A percentile compares a stretch with the other conserved stretches of the same genome.
Evolutionary conservation across 2,113 vertebrate genomes (phyloP).

Genomic region (Stercorarius parasiticus): DNA sequence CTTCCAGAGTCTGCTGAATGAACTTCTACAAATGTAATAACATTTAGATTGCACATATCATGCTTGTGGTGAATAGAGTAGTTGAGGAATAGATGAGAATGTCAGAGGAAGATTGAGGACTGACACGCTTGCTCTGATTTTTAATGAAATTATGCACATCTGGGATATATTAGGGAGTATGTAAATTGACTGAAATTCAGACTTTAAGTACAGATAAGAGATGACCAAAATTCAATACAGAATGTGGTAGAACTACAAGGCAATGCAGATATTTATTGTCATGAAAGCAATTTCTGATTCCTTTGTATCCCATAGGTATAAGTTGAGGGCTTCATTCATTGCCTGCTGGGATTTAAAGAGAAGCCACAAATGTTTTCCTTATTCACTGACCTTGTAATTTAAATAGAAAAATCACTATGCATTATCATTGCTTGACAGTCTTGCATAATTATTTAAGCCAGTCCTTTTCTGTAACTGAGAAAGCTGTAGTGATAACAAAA

Average conservation of each 20-base stretch:
- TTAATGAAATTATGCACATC: background rate
- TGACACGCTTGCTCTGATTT: background rate
- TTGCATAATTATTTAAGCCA: constrained; percentile 3
- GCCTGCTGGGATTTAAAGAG: constrained; percentile 24
- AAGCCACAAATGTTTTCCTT: background rate
- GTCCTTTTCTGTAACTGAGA: background rate
- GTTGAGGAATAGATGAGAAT: background rate
- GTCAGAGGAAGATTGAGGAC: background rate
- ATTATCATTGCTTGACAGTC: background rate
- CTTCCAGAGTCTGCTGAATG: background rate
- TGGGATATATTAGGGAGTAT: background rate
- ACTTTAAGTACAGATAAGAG: background rate
- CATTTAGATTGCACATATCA: background rate
- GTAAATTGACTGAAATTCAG: background rate
- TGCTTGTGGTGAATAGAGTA: background rate
- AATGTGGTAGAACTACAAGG: background rate
- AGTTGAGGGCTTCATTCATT: background rate
- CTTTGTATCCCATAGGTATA: background rate
- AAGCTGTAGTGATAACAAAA: background rate
- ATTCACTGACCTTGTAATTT: background rate
- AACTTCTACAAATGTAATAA: background rate
- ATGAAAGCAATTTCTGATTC: constrained; percentile 13
- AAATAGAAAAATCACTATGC: background rate
- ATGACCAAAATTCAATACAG: background rate
- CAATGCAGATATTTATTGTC: background rate